Conservation (phyloP, 2,888 invertebrate genomes). For the Hypselothyrea guttata region DNA sequence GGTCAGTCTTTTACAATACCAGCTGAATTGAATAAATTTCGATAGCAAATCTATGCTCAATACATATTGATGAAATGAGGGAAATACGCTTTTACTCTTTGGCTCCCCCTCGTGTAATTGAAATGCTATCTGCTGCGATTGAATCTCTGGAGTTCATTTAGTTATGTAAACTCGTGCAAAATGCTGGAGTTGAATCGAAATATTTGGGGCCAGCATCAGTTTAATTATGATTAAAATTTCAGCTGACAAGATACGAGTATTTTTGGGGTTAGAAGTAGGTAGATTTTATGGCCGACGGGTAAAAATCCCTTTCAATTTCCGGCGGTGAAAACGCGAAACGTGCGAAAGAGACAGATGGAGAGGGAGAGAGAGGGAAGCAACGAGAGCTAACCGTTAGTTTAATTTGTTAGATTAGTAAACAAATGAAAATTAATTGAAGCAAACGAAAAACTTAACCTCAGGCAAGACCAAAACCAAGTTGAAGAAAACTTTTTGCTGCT, state of each 20-base stretch:
- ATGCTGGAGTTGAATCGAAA: background rate
- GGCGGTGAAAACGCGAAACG: slow-evolving; percentile 21
- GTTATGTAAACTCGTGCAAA: slow-evolving; percentile 21
- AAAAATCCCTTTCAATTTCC: slow-evolving; percentile 73
- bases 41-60: background rate
- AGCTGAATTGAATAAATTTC: too few relatives aligned
- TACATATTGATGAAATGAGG: background rate
- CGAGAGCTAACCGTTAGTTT: slow-evolving; percentile 70
- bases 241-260: slow-evolving; percentile 52
- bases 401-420: slow-evolving; percentile 80
- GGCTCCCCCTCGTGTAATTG: background rate
- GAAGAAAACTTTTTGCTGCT: slow-evolving; percentile 49
- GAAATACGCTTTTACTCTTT: too few relatives aligned
- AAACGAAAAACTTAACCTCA: slow-evolving; percentile 77
- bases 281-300: slow-evolving; percentile 18
- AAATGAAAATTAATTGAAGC: slow-evolving; percentile 80
- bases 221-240: slow-evolving; percentile 65
- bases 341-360: too few relatives aligned
- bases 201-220: slow-evolving; percentile 14
- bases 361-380: slow-evolving; percentile 5
- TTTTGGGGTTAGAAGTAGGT: too few relatives aligned
- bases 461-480: slow-evolving; percentile 33
- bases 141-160: too few relatives aligned
- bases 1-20: too few relatives aligned
- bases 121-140: background rate